Evolutionary conservation across 2,797 vertebrate species (phyloP).

Genomic region (Prunella strophiata): DNA sequence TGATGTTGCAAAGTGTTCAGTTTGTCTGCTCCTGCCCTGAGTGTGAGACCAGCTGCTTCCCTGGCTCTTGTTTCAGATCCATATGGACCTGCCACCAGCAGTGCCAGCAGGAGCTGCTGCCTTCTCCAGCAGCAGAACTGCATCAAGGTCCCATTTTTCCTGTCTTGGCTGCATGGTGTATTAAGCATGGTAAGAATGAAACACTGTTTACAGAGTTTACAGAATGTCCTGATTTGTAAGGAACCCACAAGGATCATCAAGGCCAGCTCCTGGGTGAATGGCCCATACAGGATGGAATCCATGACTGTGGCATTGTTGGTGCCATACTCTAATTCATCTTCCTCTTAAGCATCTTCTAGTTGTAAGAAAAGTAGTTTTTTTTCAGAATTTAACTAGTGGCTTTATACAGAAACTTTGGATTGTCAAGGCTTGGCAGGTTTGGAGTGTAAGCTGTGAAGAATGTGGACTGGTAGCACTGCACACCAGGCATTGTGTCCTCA

Average conservation of each 20-base stretch:
- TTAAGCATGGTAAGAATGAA: background rate
- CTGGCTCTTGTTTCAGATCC: background rate
- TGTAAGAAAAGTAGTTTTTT: background rate
- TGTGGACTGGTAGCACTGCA: background rate
- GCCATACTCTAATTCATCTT: background rate
- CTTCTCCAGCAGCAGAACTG: background rate
- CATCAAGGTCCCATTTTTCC: fast-evolving
- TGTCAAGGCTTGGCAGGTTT: background rate
- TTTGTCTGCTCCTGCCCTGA: background rate
- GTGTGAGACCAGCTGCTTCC: background rate
- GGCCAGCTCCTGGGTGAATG: background rate
- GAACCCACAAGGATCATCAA: background rate
- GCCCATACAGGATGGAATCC: background rate
- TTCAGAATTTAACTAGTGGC: background rate
- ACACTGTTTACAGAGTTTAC: background rate
- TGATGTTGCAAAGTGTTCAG: background rate
- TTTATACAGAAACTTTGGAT: background rate
- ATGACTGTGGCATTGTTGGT: too few relatives aligned
- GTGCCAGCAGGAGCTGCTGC: background rate
- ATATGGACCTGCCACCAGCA: fast-evolving
- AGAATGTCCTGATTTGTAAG: background rate
- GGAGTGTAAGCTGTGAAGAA: background rate
- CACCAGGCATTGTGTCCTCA: background rate
- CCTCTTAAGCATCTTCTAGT: background rate
- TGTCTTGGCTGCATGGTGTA: fast-evolving